Conservation (phyloP, 2,113 vertebrate genomes). For the Leucosticte australis region DNA sequence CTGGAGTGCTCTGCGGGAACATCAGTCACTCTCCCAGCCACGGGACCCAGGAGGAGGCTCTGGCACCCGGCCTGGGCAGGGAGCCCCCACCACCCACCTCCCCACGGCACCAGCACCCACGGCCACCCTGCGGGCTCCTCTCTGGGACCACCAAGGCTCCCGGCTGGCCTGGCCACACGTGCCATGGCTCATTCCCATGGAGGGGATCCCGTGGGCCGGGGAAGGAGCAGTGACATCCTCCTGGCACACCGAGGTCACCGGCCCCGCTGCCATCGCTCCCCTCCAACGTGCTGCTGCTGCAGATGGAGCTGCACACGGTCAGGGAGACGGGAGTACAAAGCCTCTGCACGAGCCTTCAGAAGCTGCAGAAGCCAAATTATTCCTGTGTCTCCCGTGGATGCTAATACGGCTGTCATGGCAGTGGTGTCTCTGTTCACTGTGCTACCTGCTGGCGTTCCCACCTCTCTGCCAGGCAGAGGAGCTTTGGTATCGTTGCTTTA, state of each 20-base stretch:
- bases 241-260: not conserved
- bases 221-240: not conserved
- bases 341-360: not conserved
- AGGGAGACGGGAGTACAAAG: not conserved
- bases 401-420: not conserved
- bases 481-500: not conserved
- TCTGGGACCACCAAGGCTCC: not conserved
- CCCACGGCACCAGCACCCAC: fast-evolving
- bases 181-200: fast-evolving
- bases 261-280: not conserved
- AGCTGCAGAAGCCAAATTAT: not conserved
- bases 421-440: not conserved
- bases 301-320: not conserved
- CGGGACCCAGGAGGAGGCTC: not conserved
- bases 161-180: fast-evolving
- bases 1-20: conserved; percentile 21
- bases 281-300: not conserved
- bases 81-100: fast-evolving
- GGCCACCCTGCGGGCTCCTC: fast-evolving
- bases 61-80: not conserved
- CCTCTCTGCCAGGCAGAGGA: not conserved
- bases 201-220: not conserved
- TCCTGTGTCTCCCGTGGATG: conserved; percentile 4
- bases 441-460: not conserved
- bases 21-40: not conserved